A percentile compares a stretch with the other conserved stretches of the same genome.
Conservation (phyloP, 35 echinoderm and acorn worm genomes). For the Diadema setosum region DNA sequence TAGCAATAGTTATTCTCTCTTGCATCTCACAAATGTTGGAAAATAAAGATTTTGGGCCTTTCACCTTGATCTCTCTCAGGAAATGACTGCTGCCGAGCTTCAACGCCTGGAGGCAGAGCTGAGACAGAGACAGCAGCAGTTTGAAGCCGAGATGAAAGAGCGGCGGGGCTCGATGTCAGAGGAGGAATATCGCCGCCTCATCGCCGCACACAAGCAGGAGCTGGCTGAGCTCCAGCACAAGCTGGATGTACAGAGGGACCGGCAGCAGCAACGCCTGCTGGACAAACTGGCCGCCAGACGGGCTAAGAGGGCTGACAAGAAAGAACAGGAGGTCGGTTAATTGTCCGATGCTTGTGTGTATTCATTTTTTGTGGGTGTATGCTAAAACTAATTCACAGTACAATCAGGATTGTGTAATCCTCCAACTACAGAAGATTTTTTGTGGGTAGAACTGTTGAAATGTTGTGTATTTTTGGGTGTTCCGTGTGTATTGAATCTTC, state of each 20-base stretch:
- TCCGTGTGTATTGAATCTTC: no score
- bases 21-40: no score
- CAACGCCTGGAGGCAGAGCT: slow-evolving; percentile 80
- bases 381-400: no score
- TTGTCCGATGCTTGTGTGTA: no score
- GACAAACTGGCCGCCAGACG: slow-evolving; percentile 83
- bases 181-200: slow-evolving; percentile 88
- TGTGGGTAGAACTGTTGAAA: no score
- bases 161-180: slow-evolving; percentile 47
- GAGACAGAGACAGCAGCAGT: slow-evolving; percentile 47
- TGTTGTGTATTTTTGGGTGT: no score
- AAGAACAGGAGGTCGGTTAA: not conserved
- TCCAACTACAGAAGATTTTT: no score
- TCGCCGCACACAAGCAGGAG: slow-evolving; percentile 67
- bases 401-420: no score
- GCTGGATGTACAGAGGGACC: slow-evolving; percentile 44
- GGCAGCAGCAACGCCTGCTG: slow-evolving; percentile 62
- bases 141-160: slow-evolving; percentile 68
- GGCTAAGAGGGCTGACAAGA: not conserved
- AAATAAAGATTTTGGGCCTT: no score
- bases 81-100: slow-evolving; percentile 44
- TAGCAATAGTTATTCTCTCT: no score
- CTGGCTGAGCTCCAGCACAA: slow-evolving; percentile 50
- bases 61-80: no score
- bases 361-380: no score